Percentiles rank a stretch among this genome's conserved stretches.
These are phyloP conservation scores for Scaptodrosophila lebanonensis DNA, from an alignment of 1,140 invertebrate species.

Conservation along the genomic window DNA sequence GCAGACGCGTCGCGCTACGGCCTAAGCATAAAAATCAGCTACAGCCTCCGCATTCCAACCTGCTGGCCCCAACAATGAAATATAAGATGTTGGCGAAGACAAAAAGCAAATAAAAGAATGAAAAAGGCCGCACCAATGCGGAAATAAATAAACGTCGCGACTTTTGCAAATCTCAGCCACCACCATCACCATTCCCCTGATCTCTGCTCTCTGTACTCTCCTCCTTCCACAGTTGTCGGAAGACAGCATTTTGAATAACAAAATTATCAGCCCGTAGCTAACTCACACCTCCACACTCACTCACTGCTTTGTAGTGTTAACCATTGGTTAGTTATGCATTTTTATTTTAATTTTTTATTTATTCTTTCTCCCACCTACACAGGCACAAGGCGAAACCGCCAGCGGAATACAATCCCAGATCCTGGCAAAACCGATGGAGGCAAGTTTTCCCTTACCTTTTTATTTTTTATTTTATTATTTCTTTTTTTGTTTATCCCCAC, in stretches of 20 bases:
- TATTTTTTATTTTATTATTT: constrained; percentile 11
- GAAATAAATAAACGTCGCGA: constrained; percentile 76
- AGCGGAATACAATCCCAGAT: constrained; percentile 29
- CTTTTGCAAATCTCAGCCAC: constrained; percentile 36
- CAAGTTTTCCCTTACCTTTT: constrained; percentile 48
- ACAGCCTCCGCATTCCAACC: constrained; percentile 12
- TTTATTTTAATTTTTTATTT: constrained; percentile 50
- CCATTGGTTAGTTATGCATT: constrained; percentile 66
- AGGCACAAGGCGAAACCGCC: constrained; percentile 36
- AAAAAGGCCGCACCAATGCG: constrained; percentile 49
- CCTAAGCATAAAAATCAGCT: constrained; percentile 43
- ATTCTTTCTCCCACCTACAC: constrained; percentile 40
- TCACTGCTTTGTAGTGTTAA: too few species aligned
- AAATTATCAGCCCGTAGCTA: constrained; percentile 64
- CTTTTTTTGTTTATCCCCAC: constrained; percentile 10
- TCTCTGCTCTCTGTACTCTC: too few species aligned
- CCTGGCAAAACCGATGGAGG: constrained; percentile 37
- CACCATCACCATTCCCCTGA: too few species aligned
- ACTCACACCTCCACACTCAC: constrained; percentile 5
- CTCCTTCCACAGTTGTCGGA: not conserved
- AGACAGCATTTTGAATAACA: constrained; percentile 73
- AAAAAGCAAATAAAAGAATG: constrained; percentile 22
- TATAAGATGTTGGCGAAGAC: constrained; percentile 19
- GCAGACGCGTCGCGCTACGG: constrained; percentile 28
- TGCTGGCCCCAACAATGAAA: constrained; percentile 45